A percentile compares a stretch with the other conserved stretches of the same genome.
phyloP scores from a whole-genome alignment of 2,797 vertebrate species.

The Meda fulgida region DNA sequence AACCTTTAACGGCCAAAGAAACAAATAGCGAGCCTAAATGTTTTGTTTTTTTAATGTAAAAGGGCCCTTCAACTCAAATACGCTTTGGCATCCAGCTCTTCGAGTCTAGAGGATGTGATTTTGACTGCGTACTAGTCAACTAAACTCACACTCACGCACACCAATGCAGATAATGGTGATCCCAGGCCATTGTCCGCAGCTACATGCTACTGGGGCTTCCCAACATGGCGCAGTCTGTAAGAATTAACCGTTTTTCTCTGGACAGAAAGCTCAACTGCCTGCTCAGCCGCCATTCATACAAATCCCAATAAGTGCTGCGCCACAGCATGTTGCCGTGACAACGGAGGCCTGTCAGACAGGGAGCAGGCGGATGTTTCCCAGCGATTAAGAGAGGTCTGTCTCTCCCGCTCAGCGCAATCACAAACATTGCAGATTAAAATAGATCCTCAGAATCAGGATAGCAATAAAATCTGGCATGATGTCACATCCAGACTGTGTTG shows the following conservation, averaged over 20 bases:
- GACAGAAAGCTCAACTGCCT: slow-evolving; percentile 58
- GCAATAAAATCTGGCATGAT: background rate
- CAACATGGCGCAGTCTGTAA: slow-evolving; percentile 19
- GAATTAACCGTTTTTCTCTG: slow-evolving; percentile 9
- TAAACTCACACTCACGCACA: slow-evolving; percentile 67
- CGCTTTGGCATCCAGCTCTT: background rate
- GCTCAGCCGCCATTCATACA: slow-evolving; percentile 79
- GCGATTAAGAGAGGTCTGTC: slow-evolving; percentile 63
- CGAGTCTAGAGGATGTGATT: slow-evolving; percentile 27
- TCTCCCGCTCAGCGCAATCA: slow-evolving; percentile 13
- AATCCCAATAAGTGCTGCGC: slow-evolving; percentile 90
- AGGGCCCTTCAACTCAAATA: slow-evolving; percentile 24
- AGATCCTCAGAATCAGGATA: background rate
- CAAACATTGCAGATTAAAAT: slow-evolving; percentile 22
- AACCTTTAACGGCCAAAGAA: background rate
- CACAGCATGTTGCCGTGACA: slow-evolving; percentile 96
- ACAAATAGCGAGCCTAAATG: background rate
- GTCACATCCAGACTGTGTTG: background rate
- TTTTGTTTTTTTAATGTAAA: background rate
- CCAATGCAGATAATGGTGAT: slow-evolving; percentile 59
- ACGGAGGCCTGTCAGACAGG: slow-evolving; percentile 85
- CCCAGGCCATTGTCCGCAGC: slow-evolving; percentile 16
- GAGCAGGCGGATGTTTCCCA: slow-evolving; percentile 72
- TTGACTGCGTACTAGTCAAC: slow-evolving; percentile 60
- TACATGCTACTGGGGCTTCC: background rate